Base-by-base conservation (phyloP, 2,113 vertebrate genomes). In the Mixornis gularis region DNA sequence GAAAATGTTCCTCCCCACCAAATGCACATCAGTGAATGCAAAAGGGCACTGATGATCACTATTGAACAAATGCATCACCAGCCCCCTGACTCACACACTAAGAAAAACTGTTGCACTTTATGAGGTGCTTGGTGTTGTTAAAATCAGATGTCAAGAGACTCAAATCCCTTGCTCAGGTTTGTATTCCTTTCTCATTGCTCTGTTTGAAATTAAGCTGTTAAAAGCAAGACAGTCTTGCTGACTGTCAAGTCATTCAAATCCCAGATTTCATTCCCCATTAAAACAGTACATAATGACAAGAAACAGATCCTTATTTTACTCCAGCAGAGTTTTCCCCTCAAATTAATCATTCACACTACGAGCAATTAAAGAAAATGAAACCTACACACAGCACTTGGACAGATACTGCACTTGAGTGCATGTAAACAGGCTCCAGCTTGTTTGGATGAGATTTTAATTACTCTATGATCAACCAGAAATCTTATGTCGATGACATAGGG, bases 261-360 rank as follows among this genome's bases (percentile, higher is more conserved):
- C 85, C 78, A 82, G 65, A 34, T 79, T 95, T 95, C 58, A 40
- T 44, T 78, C 79, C n/a, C 63, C 41, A 40, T 91, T 95, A 90
- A 85, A 95, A 87, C 38, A 60, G 55, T 44, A 69, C 19, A 49
- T 1, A 1, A 56, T 58, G 65, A 87, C 65, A 81, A 76, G 62
- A 90, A 95, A 49, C 77, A 88, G 78, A 68, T 80, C 76, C 74
- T 89, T 85, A 55, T 87, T 94, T 59, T 52, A 94, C 13, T 53
- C 55, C 62, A 90, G 49, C 60, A 69, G 76, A 92, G 55, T n/a
- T 81, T 65, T 68, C 36, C 63, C 69, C 49, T 95, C 85, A 90
- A 86, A 92, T 93, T 90, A 90, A 82, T 72, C 90, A 91, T 81
- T 90, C 59, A 70, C 4, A 1, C 79, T 58, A 43, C 41, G 11